Evolutionary conservation across 2,113 vertebrate genomes (phyloP).

Genomic region (Rutilus rutilus): DNA sequence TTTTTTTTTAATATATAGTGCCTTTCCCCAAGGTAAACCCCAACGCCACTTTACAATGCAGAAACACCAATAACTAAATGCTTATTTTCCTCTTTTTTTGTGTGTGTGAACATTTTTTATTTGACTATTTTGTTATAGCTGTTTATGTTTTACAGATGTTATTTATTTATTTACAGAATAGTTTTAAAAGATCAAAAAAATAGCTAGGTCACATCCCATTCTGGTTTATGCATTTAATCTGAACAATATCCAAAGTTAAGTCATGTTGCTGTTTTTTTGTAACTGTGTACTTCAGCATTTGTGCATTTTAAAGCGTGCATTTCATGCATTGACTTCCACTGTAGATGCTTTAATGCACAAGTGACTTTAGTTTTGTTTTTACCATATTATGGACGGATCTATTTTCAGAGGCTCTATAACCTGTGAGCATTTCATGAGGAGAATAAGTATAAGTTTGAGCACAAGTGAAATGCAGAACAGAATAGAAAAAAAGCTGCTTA

Average conservation of each 20-base stretch:
- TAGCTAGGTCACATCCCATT: neutral
- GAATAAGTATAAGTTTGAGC: too few species aligned
- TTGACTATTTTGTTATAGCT: neutral
- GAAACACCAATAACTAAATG: too few species aligned
- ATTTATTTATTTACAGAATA: neutral
- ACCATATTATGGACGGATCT: neutral
- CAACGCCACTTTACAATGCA: neutral
- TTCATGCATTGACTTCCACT: neutral
- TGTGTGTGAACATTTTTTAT: neutral
- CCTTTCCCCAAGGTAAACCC: neutral
- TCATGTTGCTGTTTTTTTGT: too few species aligned
- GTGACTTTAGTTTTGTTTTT: neutral
- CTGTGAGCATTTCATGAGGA: too few species aligned
- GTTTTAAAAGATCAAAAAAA: neutral
- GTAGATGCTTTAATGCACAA: neutral
- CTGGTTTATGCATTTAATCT: neutral
- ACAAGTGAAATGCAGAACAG: too few species aligned
- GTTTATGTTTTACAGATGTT: neutral
- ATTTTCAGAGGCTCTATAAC: neutral
- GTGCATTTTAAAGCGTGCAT: too few species aligned
- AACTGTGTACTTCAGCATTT: too few species aligned
- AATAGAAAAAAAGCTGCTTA: too few species aligned
- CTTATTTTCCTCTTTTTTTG: too few species aligned
- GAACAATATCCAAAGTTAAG: too few species aligned
- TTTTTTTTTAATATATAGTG: neutral